phyloP scores from a whole-genome alignment of 2,888 invertebrate species.

The Yponomeuta cagnagella region DNA sequence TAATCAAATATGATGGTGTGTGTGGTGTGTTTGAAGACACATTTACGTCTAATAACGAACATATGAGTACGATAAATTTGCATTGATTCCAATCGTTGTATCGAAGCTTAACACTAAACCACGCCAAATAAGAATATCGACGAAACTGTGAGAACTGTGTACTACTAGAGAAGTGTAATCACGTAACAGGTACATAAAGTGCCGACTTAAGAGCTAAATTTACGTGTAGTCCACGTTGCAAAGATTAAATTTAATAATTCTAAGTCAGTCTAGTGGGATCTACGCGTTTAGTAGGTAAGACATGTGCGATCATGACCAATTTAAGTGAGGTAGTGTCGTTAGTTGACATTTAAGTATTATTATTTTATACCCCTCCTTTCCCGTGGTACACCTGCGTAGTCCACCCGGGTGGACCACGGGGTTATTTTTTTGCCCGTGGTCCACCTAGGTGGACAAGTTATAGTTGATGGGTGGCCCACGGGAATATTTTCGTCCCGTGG shows the following conservation, averaged over 20 bases:
- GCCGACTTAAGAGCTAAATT: constrained; percentile 25
- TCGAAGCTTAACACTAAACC: constrained; percentile 42
- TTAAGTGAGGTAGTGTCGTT: constrained; percentile 49
- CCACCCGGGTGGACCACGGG: too few relatives aligned
- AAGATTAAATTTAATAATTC: constrained; percentile 43
- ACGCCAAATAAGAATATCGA: constrained; percentile 4
- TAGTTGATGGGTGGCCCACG: too few relatives aligned
- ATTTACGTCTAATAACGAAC: constrained; percentile 21
- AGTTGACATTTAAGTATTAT: not conserved
- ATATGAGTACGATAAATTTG: constrained; percentile 22
- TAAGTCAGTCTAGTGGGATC: constrained; percentile 72
- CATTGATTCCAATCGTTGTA: constrained; percentile 64
- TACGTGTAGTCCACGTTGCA: constrained; percentile 46
- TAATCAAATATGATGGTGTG: constrained; percentile 61
- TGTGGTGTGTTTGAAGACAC: constrained; percentile 53
- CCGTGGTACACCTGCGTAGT: too few relatives aligned
- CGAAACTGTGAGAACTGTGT: not conserved
- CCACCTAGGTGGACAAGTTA: too few relatives aligned
- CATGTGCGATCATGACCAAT: constrained; percentile 52
- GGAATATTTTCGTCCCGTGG: too few relatives aligned
- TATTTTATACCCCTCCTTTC: not conserved
- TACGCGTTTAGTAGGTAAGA: constrained; percentile 34
- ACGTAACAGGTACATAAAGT: constrained; percentile 15
- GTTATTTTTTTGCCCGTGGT: too few relatives aligned
- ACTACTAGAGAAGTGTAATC: not conserved